Percentiles rank a stretch among this genome's conserved stretches.
phyloP scores from a whole-genome alignment of 2,888 invertebrate genomes.

The Protula sp. region DNA sequence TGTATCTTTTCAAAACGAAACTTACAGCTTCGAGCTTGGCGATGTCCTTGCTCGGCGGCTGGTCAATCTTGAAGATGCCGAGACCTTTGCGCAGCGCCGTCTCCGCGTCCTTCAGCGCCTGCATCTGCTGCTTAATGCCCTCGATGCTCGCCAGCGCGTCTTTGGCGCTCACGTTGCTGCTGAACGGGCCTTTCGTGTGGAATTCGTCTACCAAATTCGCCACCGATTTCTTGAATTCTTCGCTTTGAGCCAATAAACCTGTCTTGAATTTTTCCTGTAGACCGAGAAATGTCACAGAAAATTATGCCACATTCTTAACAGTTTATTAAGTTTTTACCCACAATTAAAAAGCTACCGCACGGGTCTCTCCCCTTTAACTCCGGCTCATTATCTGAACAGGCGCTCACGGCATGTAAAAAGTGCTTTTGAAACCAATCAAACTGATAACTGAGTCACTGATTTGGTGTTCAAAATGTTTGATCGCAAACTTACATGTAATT shows the following conservation, averaged over 20 bases:
- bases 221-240: slow-evolving; percentile 67
- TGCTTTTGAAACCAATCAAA: no score
- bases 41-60: slow-evolving; percentile 59
- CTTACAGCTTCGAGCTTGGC: slow-evolving; percentile 48
- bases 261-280: slow-evolving; percentile 59
- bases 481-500: no score
- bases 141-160: slow-evolving; percentile 49
- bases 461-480: no score
- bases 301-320: no score
- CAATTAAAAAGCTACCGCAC: no score
- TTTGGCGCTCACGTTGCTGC: slow-evolving; percentile 32
- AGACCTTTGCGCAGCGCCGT: slow-evolving; percentile 63
- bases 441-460: no score
- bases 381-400: no score
- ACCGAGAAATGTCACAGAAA: no score
- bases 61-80: slow-evolving; percentile 71
- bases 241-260: slow-evolving; percentile 66
- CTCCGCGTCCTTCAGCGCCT: slow-evolving; percentile 63
- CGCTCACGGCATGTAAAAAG: no score
- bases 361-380: no score
- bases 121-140: slow-evolving; percentile 38
- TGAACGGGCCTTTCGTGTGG: slow-evolving; percentile 58
- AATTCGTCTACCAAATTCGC: slow-evolving; percentile 67
- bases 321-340: no score
- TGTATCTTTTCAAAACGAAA: no score